These are phyloP conservation scores for Centruroides sculpturatus DNA, from an alignment of 1,140 invertebrate species.

Conservation along the genomic window DNA sequence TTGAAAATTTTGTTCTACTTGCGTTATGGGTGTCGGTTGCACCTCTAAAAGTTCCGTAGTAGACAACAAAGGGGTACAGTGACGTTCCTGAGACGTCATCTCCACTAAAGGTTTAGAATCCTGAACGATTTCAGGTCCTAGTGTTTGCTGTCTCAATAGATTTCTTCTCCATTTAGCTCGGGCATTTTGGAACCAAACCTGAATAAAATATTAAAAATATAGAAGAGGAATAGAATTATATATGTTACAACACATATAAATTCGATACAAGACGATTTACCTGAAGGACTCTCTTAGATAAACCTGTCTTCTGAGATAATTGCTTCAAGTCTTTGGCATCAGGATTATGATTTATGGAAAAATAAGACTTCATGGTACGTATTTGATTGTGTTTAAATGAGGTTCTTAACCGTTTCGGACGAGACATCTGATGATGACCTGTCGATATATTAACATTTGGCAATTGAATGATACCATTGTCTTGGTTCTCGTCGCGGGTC, in stretches of 20 bases:
- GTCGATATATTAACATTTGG: background rate
- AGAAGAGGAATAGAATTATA: background rate
- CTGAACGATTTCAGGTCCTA: conserved; percentile 14
- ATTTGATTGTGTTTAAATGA: conserved; percentile 98
- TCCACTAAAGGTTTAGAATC: conserved; percentile 13
- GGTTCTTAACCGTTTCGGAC: conserved; percentile 44
- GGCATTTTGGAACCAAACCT: background rate
- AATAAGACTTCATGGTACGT: conserved; percentile 96
- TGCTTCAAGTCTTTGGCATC: conserved; percentile 23
- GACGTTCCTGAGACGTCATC: conserved; percentile 4
- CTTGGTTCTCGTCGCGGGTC: too few species aligned
- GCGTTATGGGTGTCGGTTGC: conserved; percentile 13
- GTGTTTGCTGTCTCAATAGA: conserved; percentile 20
- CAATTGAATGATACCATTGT: too few species aligned
- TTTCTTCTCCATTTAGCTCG: conserved; percentile 90
- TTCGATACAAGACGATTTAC: conserved; percentile 38
- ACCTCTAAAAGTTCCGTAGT: conserved; percentile 6
- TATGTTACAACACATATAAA: background rate
- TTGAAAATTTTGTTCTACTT: conserved; percentile 15
- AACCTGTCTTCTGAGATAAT: conserved; percentile 86
- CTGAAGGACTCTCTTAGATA: conserved; percentile 95
- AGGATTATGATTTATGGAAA: conserved; percentile 96
- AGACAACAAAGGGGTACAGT: conserved; percentile 7
- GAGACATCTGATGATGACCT: conserved; percentile 2
- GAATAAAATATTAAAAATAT: background rate